A percentile compares a stretch with the other conserved stretches of the same genome.
Evolutionary conservation across 2,888 invertebrate species (phyloP).

Genomic region (Nebria brevicollis): DNA sequence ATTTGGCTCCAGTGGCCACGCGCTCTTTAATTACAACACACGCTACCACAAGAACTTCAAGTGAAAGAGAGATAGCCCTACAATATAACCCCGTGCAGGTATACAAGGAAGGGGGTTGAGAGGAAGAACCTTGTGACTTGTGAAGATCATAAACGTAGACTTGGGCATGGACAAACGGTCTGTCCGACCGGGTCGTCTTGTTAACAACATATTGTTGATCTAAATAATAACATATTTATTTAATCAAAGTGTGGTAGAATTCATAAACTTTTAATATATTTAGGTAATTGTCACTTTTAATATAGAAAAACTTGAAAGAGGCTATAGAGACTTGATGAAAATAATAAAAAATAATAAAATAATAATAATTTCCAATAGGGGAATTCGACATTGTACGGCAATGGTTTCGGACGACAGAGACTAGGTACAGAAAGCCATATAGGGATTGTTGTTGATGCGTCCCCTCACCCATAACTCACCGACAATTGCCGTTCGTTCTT

Average conservation of each 20-base stretch:
- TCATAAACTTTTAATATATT: too few species aligned
- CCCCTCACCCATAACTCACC: constrained; percentile 22
- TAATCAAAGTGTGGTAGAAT: too few species aligned
- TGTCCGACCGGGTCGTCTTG: too few species aligned
- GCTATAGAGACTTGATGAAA: too few species aligned
- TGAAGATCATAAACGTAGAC: neutral
- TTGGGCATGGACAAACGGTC: too few species aligned
- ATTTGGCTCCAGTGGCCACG: constrained; percentile 20
- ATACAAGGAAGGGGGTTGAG: too few species aligned
- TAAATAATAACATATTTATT: too few species aligned
- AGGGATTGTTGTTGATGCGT: constrained; percentile 23
- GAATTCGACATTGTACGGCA: neutral
- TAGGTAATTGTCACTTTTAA: too few species aligned
- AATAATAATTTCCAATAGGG: neutral
- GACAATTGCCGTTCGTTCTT: constrained; percentile 17
- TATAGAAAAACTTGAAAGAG: too few species aligned
- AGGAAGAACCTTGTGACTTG: neutral
- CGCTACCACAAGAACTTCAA: neutral
- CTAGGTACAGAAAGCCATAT: neutral
- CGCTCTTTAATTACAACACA: constrained; percentile 21
- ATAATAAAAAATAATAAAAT: too few species aligned
- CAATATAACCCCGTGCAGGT: neutral
- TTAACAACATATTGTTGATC: too few species aligned
- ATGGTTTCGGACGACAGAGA: constrained; percentile 7
- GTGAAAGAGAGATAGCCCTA: neutral